Conservation (phyloP, 2,888 invertebrate species). For the Gerris lacustris region DNA sequence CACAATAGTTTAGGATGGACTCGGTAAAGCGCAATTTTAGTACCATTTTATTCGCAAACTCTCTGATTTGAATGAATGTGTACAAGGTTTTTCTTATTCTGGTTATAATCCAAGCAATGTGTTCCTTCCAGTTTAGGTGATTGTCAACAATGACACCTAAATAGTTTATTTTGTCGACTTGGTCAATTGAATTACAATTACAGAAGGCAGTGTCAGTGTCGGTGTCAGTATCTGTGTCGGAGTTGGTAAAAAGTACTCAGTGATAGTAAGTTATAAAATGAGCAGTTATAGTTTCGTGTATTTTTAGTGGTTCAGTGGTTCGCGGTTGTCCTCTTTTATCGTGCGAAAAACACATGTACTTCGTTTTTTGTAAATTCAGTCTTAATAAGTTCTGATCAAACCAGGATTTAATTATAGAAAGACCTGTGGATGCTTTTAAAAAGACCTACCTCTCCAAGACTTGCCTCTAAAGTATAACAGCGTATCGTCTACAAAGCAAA, state of each 20-base stretch:
- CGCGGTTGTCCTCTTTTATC: neutral
- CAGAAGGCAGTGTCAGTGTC: neutral
- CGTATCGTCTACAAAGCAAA: too few species aligned
- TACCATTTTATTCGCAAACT: neutral
- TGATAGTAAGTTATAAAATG: neutral
- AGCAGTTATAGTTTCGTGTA: neutral
- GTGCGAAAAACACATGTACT: too few species aligned
- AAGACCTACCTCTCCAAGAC: neutral
- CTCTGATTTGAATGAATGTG: neutral
- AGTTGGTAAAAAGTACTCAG: too few species aligned
- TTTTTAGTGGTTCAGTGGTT: neutral
- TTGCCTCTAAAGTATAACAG: neutral
- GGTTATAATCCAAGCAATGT: neutral
- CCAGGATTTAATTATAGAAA: too few species aligned
- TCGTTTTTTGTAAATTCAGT: too few species aligned
- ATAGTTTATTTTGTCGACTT: neutral
- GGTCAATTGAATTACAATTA: neutral
- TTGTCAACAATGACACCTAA: slow-evolving; percentile 1
- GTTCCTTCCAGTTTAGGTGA: neutral
- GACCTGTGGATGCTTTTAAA: neutral
- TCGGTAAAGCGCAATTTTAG: neutral
- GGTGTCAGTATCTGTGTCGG: too few species aligned
- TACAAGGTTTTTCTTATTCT: neutral
- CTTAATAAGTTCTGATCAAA: too few species aligned
- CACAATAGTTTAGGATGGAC: too few species aligned